Evolutionary conservation across 2,113 vertebrate species (phyloP).

Genomic region (Scolopax mira): DNA sequence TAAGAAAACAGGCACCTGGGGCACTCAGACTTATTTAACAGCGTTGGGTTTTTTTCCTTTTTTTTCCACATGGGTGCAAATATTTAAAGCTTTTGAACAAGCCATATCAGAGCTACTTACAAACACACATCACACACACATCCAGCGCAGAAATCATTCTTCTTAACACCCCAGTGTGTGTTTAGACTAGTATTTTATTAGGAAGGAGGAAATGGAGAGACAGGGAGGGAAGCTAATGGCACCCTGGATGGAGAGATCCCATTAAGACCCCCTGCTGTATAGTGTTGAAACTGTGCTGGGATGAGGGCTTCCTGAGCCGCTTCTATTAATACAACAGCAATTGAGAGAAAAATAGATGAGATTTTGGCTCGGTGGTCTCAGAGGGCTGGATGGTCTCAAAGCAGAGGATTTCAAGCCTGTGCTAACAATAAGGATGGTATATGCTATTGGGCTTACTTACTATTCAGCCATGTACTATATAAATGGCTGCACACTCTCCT

Average conservation of each 20-base stretch:
- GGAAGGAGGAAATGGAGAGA: neutral
- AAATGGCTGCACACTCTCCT: neutral
- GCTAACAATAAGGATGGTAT: neutral
- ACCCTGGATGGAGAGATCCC: conserved; percentile 22
- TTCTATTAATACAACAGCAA: conserved; percentile 20
- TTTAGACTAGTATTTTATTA: conserved; percentile 41
- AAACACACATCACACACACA: neutral
- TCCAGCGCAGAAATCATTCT: neutral
- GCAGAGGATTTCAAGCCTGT: conserved; percentile 6
- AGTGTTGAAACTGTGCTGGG: conserved; percentile 36
- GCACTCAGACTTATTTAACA: neutral
- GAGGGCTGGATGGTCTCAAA: neutral
- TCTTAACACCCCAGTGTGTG: conserved; percentile 21
- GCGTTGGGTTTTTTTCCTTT: too few relatives aligned
- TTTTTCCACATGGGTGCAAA: neutral
- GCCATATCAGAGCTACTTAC: neutral
- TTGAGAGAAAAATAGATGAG: conserved; percentile 9
- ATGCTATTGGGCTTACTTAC: neutral
- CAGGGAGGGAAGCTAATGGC: conserved; percentile 15
- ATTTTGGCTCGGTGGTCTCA: neutral
- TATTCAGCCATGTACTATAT: neutral
- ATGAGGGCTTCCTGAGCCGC: conserved; percentile 3
- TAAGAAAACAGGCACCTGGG: neutral
- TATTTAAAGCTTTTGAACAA: neutral
- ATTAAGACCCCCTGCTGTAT: conserved; percentile 46